Base-by-base conservation (phyloP, 2,888 invertebrate genomes). In the Cosmia pyralina region DNA sequence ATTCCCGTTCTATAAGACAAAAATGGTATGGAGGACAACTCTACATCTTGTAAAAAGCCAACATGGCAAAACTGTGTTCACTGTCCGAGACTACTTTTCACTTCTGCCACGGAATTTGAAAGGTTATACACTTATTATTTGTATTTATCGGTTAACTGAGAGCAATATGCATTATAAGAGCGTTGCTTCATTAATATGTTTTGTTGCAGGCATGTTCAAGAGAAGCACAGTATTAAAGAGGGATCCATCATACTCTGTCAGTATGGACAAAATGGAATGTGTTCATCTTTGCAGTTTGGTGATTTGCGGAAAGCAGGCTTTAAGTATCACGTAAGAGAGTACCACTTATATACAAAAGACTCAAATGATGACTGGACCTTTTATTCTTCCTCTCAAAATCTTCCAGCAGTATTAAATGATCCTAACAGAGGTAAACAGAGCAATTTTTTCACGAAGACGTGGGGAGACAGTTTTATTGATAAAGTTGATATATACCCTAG, bases 381-480 rank as follows among this genome's bases (percentile, higher is more conserved):
- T 75, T 99, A 98, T 93, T 98, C 98, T 66, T 98, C 99, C 68
- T 97, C 98, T 68, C 99, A 99, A 94, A 99, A 99, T 94, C 96
- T 99, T 83, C 98, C 99, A 53, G 99, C 99, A 73, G 99, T 99
- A 84, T 97, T 99, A 79, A 99, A 99, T 95, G 99, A 99, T 94
- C 99, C 99, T 0, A 98, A 98, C 81, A 97, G 98, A 90, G 98
- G 99, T 83, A 99, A 99, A 94, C 98, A 98, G 92, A 97, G 97
- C 81, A 97, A 99, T 93, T 99, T 99, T 90, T 99, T 99, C 90
- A 99, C 99, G 0, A 99, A 98, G 93, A 99, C 99, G 79, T 99
- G 99, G 99, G 99, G 99, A 60, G 99, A 99, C 89, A 97, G 97
- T 75, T 99, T 99, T 94, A 97, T 99, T 34, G 99, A 99, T 81